phyloP scores from a whole-genome alignment of 2,113 vertebrate species.

The Aegotheles bennettii region DNA sequence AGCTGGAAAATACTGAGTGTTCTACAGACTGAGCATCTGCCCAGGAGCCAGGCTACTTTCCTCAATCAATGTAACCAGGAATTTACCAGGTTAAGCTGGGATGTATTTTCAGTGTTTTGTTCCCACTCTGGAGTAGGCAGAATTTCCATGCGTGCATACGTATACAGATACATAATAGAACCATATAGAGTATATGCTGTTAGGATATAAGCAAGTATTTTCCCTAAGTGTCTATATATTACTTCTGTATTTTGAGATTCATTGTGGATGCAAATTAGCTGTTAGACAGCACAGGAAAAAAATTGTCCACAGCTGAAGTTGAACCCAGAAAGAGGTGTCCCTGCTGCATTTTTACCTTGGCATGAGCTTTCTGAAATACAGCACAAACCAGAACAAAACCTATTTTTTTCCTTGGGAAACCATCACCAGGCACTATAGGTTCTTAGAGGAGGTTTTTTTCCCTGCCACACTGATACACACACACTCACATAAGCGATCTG shows the following conservation, averaged over 20 bases:
- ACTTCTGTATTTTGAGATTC: background rate
- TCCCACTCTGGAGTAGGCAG: background rate
- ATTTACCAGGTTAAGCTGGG: background rate
- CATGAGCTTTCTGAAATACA: background rate
- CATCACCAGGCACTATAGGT: background rate
- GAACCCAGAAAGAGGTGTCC: background rate
- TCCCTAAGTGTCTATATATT: background rate
- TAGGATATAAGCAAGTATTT: background rate
- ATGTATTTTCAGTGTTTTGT: background rate
- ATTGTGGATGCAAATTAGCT: background rate
- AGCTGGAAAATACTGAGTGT: background rate
- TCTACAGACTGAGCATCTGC: background rate
- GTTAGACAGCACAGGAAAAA: background rate
- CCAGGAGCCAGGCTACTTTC: background rate
- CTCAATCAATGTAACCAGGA: background rate
- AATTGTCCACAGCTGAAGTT: accelerated
- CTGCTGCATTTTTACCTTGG: background rate
- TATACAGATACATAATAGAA: background rate
- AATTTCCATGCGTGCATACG: background rate
- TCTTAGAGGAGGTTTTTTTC: background rate
- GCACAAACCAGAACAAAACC: background rate
- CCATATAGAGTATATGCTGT: background rate
- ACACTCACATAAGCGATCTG: background rate
- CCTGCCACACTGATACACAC: too few relatives aligned
- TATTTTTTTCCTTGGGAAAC: background rate